phyloP scores from a whole-genome alignment of 2,113 vertebrate species.

The Microtus oregoni region DNA sequence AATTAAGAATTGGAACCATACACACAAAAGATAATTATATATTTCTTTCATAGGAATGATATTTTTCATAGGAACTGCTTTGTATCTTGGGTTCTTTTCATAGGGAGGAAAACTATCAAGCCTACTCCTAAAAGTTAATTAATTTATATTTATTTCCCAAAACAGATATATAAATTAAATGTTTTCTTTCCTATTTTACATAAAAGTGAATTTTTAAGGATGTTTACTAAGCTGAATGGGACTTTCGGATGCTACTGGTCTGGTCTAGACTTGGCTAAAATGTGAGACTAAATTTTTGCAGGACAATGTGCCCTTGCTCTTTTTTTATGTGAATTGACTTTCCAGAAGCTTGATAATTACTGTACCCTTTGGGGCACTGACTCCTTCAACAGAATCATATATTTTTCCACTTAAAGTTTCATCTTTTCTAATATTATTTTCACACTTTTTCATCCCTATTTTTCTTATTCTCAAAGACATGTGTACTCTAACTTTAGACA shows the following conservation, averaged over 20 bases:
- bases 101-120: neutral
- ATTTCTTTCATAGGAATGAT: neutral
- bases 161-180: neutral
- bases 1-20: neutral
- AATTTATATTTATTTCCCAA: slow-evolving; percentile 1
- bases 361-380: neutral
- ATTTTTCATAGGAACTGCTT: neutral
- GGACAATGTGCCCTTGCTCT: neutral
- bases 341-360: neutral
- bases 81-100: neutral
- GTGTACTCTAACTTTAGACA: neutral
- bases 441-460: neutral
- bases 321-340: neutral
- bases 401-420: slow-evolving; percentile 42
- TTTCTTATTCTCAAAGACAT: neutral
- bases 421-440: slow-evolving; percentile 48
- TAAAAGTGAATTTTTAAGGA: neutral
- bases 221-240: neutral
- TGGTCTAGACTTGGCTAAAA: neutral
- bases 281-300: too few relatives aligned
- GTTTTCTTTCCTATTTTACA: neutral
- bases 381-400: neutral
- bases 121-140: neutral
- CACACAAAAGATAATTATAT: too few relatives aligned
- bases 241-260: too few relatives aligned